phyloP scores from a whole-genome alignment of 1,140 invertebrate genomes.

The Sinella curviseta region DNA sequence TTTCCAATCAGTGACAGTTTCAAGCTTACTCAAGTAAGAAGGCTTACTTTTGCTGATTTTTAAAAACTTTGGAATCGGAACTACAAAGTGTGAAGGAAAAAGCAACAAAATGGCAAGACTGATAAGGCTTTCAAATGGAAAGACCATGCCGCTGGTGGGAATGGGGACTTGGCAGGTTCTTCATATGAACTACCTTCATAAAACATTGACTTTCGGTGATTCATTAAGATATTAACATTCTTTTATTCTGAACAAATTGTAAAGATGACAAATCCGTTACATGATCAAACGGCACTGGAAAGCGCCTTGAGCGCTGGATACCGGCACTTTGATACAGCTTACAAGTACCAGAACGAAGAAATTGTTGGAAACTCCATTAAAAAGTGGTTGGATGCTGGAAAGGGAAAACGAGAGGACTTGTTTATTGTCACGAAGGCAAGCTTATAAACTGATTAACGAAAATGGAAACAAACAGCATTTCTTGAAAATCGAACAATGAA shows the following conservation, averaged over 20 bases:
- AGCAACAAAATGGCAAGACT: constrained; percentile 16
- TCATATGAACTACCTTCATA: background rate
- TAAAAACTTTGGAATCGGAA: background rate
- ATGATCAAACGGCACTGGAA: constrained; percentile 61
- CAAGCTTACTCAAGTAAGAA: no score
- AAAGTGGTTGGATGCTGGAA: constrained; percentile 69
- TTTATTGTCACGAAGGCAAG: constrained; percentile 77
- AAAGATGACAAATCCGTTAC: constrained; percentile 15
- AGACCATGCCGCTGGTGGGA: background rate
- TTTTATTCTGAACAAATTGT: background rate
- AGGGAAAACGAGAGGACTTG: constrained; percentile 71
- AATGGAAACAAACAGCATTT: no score
- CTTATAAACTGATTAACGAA: no score
- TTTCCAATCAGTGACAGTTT: no score
- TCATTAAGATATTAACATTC: background rate
- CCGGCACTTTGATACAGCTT: constrained; percentile 78
- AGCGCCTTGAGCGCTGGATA: constrained; percentile 65
- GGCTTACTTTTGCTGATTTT: background rate
- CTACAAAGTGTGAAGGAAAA: background rate
- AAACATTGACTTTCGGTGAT: background rate
- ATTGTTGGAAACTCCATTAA: constrained; percentile 75
- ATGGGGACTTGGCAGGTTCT: background rate
- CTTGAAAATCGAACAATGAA: no score
- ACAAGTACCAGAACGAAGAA: constrained; percentile 77
- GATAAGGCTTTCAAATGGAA: background rate